Percentiles rank a stretch among this genome's conserved stretches.
phyloP scores from a whole-genome alignment of 1,140 invertebrate genomes.

The Drosophila dunni region DNA sequence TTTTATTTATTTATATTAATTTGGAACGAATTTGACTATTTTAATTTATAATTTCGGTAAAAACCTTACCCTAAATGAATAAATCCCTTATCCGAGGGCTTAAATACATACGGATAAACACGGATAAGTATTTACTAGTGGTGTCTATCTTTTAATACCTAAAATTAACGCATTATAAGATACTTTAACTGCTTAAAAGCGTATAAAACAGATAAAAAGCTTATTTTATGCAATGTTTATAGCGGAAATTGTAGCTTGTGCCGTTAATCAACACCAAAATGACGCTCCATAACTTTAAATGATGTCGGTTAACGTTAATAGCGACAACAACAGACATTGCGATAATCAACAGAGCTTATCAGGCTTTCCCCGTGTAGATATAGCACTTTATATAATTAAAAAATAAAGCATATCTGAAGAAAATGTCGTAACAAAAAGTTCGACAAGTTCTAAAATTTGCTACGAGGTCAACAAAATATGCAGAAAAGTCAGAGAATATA shows the following conservation, averaged over 20 bases:
- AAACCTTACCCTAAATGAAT: too few species aligned
- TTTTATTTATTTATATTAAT: too few species aligned
- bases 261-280: not conserved
- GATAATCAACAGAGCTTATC: slow-evolving; percentile 9
- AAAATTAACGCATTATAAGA: not conserved
- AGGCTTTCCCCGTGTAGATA: slow-evolving; percentile 7
- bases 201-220: not conserved
- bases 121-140: not conserved
- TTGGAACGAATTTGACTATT: too few species aligned
- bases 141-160: not conserved
- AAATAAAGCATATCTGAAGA: not conserved
- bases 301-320: slow-evolving; percentile 9
- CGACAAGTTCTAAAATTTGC: slow-evolving; percentile 22
- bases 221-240: not conserved
- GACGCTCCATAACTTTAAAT: slow-evolving; percentile 9
- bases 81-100: not conserved
- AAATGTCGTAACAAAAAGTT: slow-evolving; percentile 24
- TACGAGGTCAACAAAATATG: slow-evolving; percentile 66
- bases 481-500: slow-evolving; percentile 56
- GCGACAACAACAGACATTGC: slow-evolving; percentile 1
- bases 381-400: not conserved
- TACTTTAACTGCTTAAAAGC: not conserved
- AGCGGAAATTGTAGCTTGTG: not conserved
- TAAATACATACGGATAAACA: not conserved
- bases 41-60: too few species aligned